These are phyloP conservation scores for Cheilosia impressa DNA, from an alignment of 2,888 invertebrate genomes.

Conservation along the genomic window DNA sequence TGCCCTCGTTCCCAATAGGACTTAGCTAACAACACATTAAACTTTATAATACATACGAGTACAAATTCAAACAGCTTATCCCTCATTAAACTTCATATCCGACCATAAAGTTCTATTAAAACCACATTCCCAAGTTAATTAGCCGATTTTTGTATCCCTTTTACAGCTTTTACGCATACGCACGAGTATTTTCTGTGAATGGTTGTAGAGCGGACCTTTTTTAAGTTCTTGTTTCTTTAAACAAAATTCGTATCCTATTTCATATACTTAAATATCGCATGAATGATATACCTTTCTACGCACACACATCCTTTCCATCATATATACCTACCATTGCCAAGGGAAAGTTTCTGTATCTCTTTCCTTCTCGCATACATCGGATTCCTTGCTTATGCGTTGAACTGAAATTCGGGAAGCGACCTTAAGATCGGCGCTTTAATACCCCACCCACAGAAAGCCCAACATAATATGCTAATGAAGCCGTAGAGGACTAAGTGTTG, in stretches of 20 bases:
- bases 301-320: background rate
- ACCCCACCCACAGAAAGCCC: background rate
- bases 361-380: constrained; percentile 7
- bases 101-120: constrained; percentile 44
- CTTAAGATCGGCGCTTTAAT: constrained; percentile 31
- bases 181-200: background rate
- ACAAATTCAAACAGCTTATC: constrained; percentile 26
- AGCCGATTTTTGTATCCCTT: constrained; percentile 21
- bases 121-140: constrained; percentile 42
- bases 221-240: constrained; percentile 1
- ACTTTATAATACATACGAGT: background rate
- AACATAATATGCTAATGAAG: constrained; percentile 55
- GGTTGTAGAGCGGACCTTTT: constrained; percentile 1
- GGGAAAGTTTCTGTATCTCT: background rate
- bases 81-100: constrained; percentile 47
- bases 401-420: constrained; percentile 34
- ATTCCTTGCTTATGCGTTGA: constrained; percentile 18
- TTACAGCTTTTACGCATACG: background rate
- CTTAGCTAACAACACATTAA: background rate
- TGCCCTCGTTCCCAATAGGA: background rate
- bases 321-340: background rate
- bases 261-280: constrained; percentile 10
- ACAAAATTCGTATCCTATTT: constrained; percentile 32
- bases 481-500: constrained; percentile 39
- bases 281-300: background rate